Conservation (phyloP, 2,113 vertebrate species). For the Sigmodon hispidus region DNA sequence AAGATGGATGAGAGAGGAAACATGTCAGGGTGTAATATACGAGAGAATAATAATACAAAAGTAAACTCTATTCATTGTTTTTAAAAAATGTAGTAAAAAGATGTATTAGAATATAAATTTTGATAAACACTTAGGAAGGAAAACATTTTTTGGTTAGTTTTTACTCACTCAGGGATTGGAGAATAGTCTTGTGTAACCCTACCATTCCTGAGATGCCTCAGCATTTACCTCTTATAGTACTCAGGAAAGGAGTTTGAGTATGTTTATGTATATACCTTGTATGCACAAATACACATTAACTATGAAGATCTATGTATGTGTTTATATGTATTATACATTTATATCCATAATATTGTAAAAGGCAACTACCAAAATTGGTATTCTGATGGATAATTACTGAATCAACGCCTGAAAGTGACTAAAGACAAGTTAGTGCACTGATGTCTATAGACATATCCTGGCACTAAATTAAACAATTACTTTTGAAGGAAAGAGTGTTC, state of each 20-base stretch:
- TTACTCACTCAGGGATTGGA: not conserved
- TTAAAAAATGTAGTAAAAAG: not conserved
- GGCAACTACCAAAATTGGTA: not conserved
- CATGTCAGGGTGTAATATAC: not conserved
- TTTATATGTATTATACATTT: not conserved
- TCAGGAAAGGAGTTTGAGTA: not conserved
- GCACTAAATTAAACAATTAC: not conserved
- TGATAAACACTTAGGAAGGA: not conserved
- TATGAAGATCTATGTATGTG: not conserved
- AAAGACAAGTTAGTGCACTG: not conserved
- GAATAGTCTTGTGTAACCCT: not conserved
- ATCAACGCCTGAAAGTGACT: not conserved
- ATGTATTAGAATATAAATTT: not conserved
- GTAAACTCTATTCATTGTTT: not conserved
- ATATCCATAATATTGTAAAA: not conserved
- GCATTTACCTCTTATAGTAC: not conserved
- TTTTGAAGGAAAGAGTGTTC: not conserved
- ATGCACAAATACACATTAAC: not conserved
- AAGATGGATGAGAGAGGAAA: not conserved
- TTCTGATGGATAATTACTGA: not conserved
- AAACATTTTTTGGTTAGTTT: not conserved
- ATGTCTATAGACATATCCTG: not conserved
- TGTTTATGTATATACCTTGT: not conserved
- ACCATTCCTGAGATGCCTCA: not conserved
- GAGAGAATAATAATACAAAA: not conserved